phyloP scores from a whole-genome alignment of 2,888 invertebrate species.

The Resseliella maxima region DNA sequence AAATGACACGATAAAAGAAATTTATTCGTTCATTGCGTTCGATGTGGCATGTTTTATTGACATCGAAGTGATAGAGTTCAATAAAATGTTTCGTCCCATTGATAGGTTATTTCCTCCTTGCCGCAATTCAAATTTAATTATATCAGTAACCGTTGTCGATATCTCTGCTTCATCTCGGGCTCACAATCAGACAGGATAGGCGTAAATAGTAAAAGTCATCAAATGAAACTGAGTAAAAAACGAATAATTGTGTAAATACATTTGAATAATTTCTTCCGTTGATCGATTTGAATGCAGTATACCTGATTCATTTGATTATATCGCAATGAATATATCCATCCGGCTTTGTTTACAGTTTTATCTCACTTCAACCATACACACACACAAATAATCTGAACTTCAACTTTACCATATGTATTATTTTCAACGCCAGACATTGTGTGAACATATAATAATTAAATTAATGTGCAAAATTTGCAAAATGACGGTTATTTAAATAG shows the following conservation, averaged over 20 bases:
- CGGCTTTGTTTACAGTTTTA: constrained; percentile 12
- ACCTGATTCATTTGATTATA: not conserved
- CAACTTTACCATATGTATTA: not conserved
- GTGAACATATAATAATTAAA: not conserved
- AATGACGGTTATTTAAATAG: constrained; percentile 30
- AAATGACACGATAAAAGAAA: constrained; percentile 14
- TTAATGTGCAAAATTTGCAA: constrained; percentile 39
- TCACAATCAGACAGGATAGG: not conserved
- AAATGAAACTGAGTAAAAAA: not conserved
- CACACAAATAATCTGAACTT: not conserved
- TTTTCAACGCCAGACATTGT: not conserved
- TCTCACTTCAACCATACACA: not conserved
- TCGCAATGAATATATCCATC: not conserved
- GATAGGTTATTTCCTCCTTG: constrained; percentile 34
- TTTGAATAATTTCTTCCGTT: constrained; percentile 20
- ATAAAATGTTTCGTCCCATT: constrained; percentile 31
- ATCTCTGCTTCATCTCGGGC: not conserved
- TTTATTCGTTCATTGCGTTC: not conserved
- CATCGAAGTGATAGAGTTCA: constrained; percentile 46
- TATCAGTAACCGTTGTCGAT: not conserved
- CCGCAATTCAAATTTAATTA: constrained; percentile 29
- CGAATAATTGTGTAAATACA: not conserved
- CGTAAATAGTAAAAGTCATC: constrained; percentile 4
- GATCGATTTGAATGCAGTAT: not conserved
- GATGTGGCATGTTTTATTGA: constrained; percentile 43